phyloP scores from a whole-genome alignment of 2,888 invertebrate genomes.

The Urechis unicinctus region DNA sequence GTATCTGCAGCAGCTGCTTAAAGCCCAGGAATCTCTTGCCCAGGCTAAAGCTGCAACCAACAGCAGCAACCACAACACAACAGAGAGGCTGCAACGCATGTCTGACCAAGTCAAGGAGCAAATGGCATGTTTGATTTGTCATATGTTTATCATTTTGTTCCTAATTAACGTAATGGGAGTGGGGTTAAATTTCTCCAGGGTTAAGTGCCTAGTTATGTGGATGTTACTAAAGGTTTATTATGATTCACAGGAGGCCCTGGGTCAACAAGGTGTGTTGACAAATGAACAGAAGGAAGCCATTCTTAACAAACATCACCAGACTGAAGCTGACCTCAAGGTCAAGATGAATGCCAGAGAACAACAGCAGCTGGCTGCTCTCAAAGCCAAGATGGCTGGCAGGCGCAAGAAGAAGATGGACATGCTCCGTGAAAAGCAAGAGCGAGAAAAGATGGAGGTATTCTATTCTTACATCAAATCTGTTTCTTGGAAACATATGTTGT shows the following conservation, averaged over 20 bases:
- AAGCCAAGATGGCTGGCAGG: constrained; percentile 29
- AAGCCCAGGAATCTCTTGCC: constrained; percentile 33
- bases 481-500: neutral
- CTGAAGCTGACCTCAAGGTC: constrained; percentile 24
- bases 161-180: too few species aligned
- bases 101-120: constrained; percentile 32
- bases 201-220: too few species aligned
- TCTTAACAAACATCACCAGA: constrained; percentile 27
- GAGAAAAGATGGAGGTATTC: constrained; percentile 23
- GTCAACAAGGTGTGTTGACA: constrained; percentile 21
- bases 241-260: constrained; percentile 23
- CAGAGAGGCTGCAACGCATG: constrained; percentile 29
- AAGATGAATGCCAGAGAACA: constrained; percentile 25
- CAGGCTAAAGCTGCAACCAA: constrained; percentile 28
- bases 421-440: constrained; percentile 34
- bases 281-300: constrained; percentile 26
- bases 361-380: constrained; percentile 30
- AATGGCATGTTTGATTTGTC: too few species aligned
- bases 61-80: constrained; percentile 24
- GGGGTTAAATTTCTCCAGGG: too few species aligned
- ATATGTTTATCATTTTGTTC: too few species aligned
- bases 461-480: neutral
- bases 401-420: constrained; percentile 26
- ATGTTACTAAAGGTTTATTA: neutral
- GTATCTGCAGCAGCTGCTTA: constrained; percentile 26